Conservation (phyloP, 2,797 vertebrate species). For the Nyctalus aviator region DNA sequence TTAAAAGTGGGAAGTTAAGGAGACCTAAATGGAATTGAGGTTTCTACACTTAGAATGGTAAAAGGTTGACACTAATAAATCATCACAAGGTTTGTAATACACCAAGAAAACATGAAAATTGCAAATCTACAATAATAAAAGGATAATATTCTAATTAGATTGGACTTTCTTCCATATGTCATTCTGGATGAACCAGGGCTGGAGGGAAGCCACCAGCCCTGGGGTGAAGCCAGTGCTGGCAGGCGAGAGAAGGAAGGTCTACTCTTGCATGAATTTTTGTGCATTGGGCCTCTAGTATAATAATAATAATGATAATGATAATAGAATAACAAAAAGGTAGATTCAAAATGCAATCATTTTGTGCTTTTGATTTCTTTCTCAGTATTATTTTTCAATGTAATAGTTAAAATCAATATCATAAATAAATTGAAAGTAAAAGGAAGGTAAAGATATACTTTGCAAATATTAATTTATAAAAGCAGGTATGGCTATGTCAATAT, state of each 20-base stretch:
- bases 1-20: background rate
- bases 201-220: too few relatives aligned
- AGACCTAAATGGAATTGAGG: background rate
- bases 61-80: background rate
- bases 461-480: background rate
- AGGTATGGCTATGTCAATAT: background rate
- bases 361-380: background rate
- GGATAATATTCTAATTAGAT: too few relatives aligned
- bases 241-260: too few relatives aligned
- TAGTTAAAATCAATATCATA: background rate
- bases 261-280: too few relatives aligned
- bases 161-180: too few relatives aligned
- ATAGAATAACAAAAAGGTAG: too few relatives aligned
- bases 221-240: too few relatives aligned
- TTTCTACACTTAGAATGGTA: background rate
- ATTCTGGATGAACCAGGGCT: too few relatives aligned
- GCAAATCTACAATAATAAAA: too few relatives aligned
- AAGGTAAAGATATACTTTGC: background rate
- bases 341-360: background rate
- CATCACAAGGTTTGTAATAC: background rate
- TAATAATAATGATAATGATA: too few relatives aligned
- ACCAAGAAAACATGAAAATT: background rate
- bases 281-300: too few relatives aligned
- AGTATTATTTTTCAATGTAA: background rate
- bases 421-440: background rate